Evolutionary conservation across 2,113 vertebrate species (phyloP), one percentile per base, ranked within the genome.

Genomic region (Trochalopteron elliotii): DNA sequence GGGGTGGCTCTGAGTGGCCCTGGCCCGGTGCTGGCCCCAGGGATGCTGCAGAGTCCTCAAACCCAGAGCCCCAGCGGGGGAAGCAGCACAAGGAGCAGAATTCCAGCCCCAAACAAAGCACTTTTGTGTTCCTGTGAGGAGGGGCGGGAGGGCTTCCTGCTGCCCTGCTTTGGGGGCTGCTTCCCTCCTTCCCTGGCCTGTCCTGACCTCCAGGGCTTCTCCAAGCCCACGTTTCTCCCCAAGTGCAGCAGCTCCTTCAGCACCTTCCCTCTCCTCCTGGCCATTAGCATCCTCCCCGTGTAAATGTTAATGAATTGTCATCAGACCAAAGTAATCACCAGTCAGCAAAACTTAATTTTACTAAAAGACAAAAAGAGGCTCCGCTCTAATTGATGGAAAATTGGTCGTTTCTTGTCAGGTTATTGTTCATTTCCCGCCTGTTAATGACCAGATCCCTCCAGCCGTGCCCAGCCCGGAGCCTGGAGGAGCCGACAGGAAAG

Each of bases 301-400:
- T 80, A 71, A 68, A 42, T 44, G 50, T 88, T 97, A 97, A 97
- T 95, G 93, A 96, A 95, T 93, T 92, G 90, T 91, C 76, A 33
- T 69, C 87, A 83, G 93, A 50, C 87, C 83, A 74, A 94, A 94
- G 93, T 87, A 95, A 96, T 96, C 80, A 79, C 87, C 87, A 81
- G 95, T 74, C 80, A 63, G 87, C 83, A 96, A 94, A 93, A 95
- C 88, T 96, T 93, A 89, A 96, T 96, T 96, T 96, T 93, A 85
- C 88, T 6, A 39, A 86, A 72, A 92, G 94, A 91, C 47, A 88
- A 91, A 90, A 92, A 93, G 31, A 93, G 60, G 72, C 76, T 94
- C 75, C 18, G 60, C 91, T 98, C 96, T 96, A 97, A 97, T 79
- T 96, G 94, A 97, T 96, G 93, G 96, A 80, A 98, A 97, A 96